Evolutionary conservation across 2,888 invertebrate species (phyloP).

Genomic region (Imbricaverruca yamaguchii): DNA sequence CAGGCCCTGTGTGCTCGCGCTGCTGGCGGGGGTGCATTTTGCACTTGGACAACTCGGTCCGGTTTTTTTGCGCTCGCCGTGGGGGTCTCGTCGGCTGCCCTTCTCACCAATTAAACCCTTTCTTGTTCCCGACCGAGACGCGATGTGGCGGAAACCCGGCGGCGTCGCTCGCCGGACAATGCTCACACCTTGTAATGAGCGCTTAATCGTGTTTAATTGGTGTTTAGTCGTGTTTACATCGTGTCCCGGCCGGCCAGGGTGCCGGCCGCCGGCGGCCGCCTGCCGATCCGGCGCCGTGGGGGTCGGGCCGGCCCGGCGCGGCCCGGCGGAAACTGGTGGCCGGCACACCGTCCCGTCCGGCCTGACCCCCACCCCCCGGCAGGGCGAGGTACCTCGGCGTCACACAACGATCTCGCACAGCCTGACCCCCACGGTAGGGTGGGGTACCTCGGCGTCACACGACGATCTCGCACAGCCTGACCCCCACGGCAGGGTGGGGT

Average conservation of each 20-base stretch:
- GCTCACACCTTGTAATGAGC: constrained; percentile 18
- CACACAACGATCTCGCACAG: no score
- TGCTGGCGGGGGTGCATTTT: background rate
- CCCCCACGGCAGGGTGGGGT: no score
- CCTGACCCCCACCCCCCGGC: no score
- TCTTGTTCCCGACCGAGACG: background rate
- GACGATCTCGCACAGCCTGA: no score
- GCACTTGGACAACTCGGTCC: background rate
- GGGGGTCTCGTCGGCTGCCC: background rate
- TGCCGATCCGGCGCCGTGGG: background rate
- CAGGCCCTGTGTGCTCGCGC: background rate
- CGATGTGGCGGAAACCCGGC: background rate
- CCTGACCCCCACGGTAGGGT: no score
- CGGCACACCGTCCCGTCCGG: no score
- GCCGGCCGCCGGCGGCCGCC: background rate
- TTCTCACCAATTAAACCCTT: constrained; percentile 16
- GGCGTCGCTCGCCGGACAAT: background rate
- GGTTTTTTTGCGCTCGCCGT: background rate
- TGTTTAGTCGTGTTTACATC: constrained; percentile 17
- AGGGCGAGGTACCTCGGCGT: no score
- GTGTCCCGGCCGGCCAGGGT: background rate
- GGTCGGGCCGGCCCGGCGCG: background rate
- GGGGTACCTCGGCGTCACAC: no score
- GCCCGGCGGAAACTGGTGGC: no score
- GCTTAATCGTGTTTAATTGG: constrained; percentile 20